Evolutionary conservation across 2,888 invertebrate genomes (phyloP), one percentile per base, ranked within the genome.

Genomic region (Ormyrus pomaceus): DNA sequence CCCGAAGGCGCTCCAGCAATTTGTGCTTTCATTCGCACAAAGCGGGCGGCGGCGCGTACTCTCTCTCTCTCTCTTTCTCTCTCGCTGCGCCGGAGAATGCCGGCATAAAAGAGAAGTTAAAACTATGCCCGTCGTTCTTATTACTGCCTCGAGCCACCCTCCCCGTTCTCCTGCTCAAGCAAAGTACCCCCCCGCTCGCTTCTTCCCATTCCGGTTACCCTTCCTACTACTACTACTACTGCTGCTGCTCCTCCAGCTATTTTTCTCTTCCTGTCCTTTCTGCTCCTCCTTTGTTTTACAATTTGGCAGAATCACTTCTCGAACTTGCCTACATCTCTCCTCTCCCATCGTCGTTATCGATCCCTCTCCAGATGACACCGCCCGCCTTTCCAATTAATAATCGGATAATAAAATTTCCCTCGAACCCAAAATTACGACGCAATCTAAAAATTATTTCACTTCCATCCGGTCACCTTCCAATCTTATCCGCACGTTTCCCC

Each of bases 11-110:
- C 85, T 84, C 83, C 83, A 84, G 88, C 89, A 90, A 90, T 90
- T 90, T 90, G 88, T 89, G 89, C 89, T 89, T 89, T 90, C 90
- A 89, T 90, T 90, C 88, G 89, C 89, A 90, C 89, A 90, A 90
- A 90, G 89, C 89, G 80, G 62, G 62, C 78, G 70, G 62, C 70
- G 48, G 69, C 77, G 55, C 51, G 48, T 61, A 70, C 62, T n/a
- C 61, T 59, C 48, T 11, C 34, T 59, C 48, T 13, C 53, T 46
- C 64, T 13, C 58, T 56, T 53, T 50, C 48, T 11, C 70, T 70
- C 56, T 55, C 68, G 71, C 72, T 64, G 77, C 71, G 64, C 51
- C 51, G 66, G 71, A 64, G 88, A 89, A 89, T 88, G 87, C 87
- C 86, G 83, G 86, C 87, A 89, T 90, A 90, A 90, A 90, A 89